Evolutionary conservation across 2,888 invertebrate species (phyloP), one percentile per base, ranked within the genome.

Genomic region (Rhamnusium bicolor): DNA sequence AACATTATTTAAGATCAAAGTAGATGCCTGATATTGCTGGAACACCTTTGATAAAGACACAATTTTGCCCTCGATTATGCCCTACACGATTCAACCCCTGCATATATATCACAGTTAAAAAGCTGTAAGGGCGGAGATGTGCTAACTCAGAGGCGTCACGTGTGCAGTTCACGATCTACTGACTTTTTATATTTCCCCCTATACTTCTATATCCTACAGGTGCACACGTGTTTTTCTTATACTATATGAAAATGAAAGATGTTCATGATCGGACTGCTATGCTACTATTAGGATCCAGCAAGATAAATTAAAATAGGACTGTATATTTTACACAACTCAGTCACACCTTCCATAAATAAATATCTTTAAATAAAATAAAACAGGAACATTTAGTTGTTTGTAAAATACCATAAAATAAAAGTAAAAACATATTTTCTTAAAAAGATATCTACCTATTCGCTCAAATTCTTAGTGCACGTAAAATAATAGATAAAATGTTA

Each of bases 41-140:
- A 72, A 66, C 67, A 16, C 65, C 72, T 69, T 71, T 67, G 69
- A 68, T 54, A 71, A 68, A 56, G 72, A 69, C 70, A 66, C 72
- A 58, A 69, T 69, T 72, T 72, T 63, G 32, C 74, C 74, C 79
- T 27, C 56, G 56, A 56, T 56, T 49, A 63, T 69, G 72, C 74
- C 79, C 73, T 62, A 67, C 69, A 72, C 68, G 73, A 65, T 73
- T 69, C 68, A 40, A 65, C 75, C 77, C 74, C 75, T 68, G 67
- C 58, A 56, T 46, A 79, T 80, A 78, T 74, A 80, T 81, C 80
- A 78, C 75, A 75, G 76, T 82, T 82, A 82, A 82, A 82, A 80
- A 81, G 81, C 79, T 70, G 77, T 75, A 71, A 79, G 79, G 81
- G 81, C 69, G 77, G 72, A 74, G 77, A 78, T 74, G 76, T 75